phyloP scores from a whole-genome alignment of 2,888 invertebrate genomes.

The Drosophila algonquin region DNA sequence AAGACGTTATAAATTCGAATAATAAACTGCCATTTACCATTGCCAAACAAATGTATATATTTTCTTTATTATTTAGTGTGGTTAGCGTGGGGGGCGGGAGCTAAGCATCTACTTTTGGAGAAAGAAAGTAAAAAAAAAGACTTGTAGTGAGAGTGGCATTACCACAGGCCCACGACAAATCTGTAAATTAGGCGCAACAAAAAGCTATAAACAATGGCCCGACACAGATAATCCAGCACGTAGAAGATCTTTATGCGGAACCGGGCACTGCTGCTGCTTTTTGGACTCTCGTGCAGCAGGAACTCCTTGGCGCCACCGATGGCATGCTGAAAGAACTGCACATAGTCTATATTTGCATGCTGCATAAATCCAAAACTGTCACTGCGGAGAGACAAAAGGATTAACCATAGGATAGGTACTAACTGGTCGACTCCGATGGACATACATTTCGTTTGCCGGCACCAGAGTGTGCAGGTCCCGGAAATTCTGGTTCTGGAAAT shows the following conservation, averaged over 20 bases:
- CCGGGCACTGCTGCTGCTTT: conserved; percentile 63
- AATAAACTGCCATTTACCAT: conserved; percentile 1
- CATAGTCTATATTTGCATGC: conserved; percentile 67
- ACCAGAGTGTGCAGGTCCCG: conserved; percentile 56
- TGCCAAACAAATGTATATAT: not conserved
- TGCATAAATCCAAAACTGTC: conserved; percentile 69
- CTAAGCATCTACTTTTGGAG: not conserved
- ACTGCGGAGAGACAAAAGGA: conserved; percentile 43
- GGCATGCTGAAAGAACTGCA: conserved; percentile 74
- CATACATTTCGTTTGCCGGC: conserved; percentile 54
- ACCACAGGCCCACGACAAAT: conserved; percentile 39
- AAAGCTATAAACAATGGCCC: conserved; percentile 60
- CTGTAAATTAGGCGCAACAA: conserved; percentile 53
- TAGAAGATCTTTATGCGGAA: conserved; percentile 68
- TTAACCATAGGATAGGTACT: not conserved
- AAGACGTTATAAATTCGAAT: not conserved
- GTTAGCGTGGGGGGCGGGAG: not conserved
- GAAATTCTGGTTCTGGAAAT: conserved; percentile 87
- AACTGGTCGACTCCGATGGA: conserved; percentile 3
- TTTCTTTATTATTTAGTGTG: not conserved
- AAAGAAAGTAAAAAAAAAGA: conserved; percentile 2
- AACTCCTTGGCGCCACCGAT: conserved; percentile 80
- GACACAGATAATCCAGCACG: conserved; percentile 63
- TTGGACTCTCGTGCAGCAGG: conserved; percentile 78
- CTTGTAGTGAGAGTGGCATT: not conserved